Base-by-base conservation (phyloP, 1,140 invertebrate genomes). In the Cotesia glomerata region DNA sequence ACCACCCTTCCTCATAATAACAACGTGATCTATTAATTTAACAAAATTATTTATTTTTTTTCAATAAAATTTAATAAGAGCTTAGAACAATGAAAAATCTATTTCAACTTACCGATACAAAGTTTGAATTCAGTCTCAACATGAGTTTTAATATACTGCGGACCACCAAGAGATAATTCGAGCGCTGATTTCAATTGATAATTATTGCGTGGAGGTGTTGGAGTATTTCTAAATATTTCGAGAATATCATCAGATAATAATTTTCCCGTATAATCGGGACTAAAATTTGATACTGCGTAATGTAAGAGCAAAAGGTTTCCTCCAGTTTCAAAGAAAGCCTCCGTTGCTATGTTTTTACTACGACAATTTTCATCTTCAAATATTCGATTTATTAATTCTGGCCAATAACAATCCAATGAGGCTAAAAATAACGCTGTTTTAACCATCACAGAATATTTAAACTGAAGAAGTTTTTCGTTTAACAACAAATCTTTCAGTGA, bases 231-330 rank as follows among this genome's bases (percentile, higher is more conserved):
- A 34, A 5, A 56, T 18, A 13, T 63, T 69, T 58, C 66, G 8
- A 86, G 59, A 18, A 79, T 59, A 35, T 81, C 11, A n/a, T 81
- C 72, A 9, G 81, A 76, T 4, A 85, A 85, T 76, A 83, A 78
- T 16, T 85, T 77, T 45, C 86, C 82, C 34, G 74, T 58, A 71
- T 89, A 88, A 34, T 85, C 76, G 13, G 86, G 88, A 77, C 90
- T 86, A 63, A 91, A 86, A 1, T 85, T 79, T 64, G 82, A 85
- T 1, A 91, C 85, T n/a, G 87, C 86, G 81, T 91, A 89, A 76
- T 90, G 82, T 4, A 93, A 78, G 7, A 3, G 86, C 81, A 34
- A 91, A 75, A 26, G 90, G 78, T 35, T n/a, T 61, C n/a, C 4
- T 16, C 16, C 69, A 0, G 0, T 66, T 32, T 5, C 2, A 7